Percentiles rank a stretch among this genome's conserved stretches.
Evolutionary conservation across 2,888 invertebrate genomes (phyloP).

Genomic region (Agrochola lychnidis): DNA sequence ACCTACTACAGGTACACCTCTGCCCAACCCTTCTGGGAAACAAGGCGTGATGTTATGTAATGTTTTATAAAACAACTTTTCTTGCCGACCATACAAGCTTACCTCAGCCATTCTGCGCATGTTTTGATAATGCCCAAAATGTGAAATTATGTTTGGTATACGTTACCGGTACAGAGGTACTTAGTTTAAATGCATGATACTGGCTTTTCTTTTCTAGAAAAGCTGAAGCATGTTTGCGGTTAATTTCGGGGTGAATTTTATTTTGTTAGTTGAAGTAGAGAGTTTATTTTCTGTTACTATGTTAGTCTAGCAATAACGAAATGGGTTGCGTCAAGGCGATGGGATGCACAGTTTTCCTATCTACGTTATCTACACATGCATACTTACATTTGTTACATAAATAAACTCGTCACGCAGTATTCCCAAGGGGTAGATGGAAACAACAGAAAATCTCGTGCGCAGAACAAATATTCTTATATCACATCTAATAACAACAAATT

Average conservation of each 20-base stretch:
- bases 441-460: neutral
- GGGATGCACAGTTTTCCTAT: neutral
- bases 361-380: neutral
- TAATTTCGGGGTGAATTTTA: neutral
- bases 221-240: slow-evolving; percentile 15
- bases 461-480: neutral
- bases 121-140: slow-evolving; percentile 44
- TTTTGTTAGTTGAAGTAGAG: neutral
- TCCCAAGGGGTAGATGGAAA: neutral
- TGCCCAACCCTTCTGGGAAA: too few relatives aligned
- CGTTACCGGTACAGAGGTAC: slow-evolving; percentile 14
- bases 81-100: slow-evolving; percentile 12
- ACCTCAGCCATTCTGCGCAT: slow-evolving; percentile 29
- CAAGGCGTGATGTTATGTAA: too few relatives aligned
- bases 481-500: neutral
- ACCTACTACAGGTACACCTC: too few relatives aligned
- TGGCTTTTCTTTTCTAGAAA: slow-evolving; percentile 8
- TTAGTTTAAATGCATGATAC: slow-evolving; percentile 35
- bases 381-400: neutral
- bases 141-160: slow-evolving; percentile 17
- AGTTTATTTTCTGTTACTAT: neutral
- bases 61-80: too few relatives aligned
- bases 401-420: neutral
- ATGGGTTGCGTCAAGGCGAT: neutral
- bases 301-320: neutral